These are phyloP conservation scores for Eupristina koningsbergeri DNA, from an alignment of 1,140 invertebrate species.

Conservation along the genomic window DNA sequence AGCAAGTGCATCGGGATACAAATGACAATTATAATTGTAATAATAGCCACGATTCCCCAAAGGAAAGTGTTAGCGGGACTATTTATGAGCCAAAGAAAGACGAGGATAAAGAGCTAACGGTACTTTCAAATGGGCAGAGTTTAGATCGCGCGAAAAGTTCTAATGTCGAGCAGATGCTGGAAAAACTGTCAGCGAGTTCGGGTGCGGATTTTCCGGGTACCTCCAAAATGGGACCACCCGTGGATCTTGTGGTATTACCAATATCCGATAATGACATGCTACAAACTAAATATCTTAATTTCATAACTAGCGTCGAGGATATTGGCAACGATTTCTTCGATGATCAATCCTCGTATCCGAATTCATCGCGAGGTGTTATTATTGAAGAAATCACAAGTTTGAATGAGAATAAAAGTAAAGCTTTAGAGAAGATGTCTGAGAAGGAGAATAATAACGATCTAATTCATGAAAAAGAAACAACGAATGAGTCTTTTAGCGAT, in stretches of 20 bases:
- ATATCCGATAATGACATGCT: slow-evolving; percentile 52
- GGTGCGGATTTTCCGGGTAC: not conserved
- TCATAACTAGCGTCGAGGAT: slow-evolving; percentile 65
- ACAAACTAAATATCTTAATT: slow-evolving; percentile 62
- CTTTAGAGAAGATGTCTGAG: not conserved
- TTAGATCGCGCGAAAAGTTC: no score
- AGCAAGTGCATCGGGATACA: not conserved
- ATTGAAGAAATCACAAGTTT: slow-evolving; percentile 67
- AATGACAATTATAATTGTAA: not conserved
- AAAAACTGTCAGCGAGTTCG: not conserved
- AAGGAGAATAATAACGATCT: not conserved
- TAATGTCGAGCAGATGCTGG: slow-evolving; percentile 22
- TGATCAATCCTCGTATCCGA: slow-evolving; percentile 57
- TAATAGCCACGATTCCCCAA: not conserved
- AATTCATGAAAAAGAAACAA: not conserved
- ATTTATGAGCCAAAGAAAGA: not conserved
- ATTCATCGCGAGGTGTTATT: slow-evolving; percentile 55
- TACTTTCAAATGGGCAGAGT: not conserved
- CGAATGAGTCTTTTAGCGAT: not conserved
- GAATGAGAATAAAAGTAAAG: not conserved
- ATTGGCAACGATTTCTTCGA: slow-evolving; percentile 45
- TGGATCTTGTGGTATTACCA: slow-evolving; percentile 54
- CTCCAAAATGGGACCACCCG: slow-evolving; percentile 23
- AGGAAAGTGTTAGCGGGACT: not conserved
- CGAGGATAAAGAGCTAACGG: not conserved